Evolutionary conservation across 2,113 vertebrate genomes (phyloP), one percentile per base, ranked within the genome.

Genomic region (Coturnix japonica): DNA sequence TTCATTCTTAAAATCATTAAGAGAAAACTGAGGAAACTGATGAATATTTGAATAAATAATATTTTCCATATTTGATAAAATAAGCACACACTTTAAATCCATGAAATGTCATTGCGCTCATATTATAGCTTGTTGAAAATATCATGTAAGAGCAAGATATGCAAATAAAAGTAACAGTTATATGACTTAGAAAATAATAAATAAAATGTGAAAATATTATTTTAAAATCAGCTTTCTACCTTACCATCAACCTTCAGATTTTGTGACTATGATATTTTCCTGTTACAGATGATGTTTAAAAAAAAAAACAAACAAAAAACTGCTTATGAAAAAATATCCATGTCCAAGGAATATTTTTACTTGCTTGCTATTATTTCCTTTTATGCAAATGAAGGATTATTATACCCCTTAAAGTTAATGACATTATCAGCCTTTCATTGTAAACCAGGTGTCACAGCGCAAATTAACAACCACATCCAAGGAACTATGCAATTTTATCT

Each of bases 351-450:
- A 26, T 63, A 66, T n/a, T 91, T 81, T 81, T 60, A 76, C 72
- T 91, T 72, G 23, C 75, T 73, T 85, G n/a, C 28, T 61, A 56
- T 35, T 80, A 87, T 53, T 77, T 21, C 30, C 67, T 13, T 93
- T 80, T 78, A 79, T 59, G 82, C 81, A 94, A 93, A 91, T 39
- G 47, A 57, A 82, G 61, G 75, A 56, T 11, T 46, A 60, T 63
- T 84, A 79, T 33, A 53, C 23, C 66, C 12, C 28, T 71, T 85
- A 72, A 83, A 81, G 12, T 66, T 47, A 59, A 85, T 31, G n/a
- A 61, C 5, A 31, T 92, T 87, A 75, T 81, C 53, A 82, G 18
- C 7, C 60, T 56, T 73, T 73, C 53, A 91, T 78, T 66, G 71
- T 57, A 85, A 79, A 66, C 26, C 44, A 79, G 83, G 51, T 86